Conservation (phyloP, 2,113 vertebrate genomes). For the Elgaria multicarinata region DNA sequence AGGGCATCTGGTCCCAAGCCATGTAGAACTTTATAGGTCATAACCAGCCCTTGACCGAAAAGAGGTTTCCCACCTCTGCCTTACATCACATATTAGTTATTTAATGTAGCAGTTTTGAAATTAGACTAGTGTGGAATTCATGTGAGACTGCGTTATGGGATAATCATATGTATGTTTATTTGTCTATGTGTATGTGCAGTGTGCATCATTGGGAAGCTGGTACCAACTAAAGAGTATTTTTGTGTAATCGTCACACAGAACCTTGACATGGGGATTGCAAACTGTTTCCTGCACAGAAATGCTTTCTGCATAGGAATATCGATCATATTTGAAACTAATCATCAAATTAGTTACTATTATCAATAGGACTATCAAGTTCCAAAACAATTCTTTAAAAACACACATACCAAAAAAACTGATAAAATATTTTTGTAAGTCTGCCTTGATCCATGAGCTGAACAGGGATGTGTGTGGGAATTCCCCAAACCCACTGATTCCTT, state of each 20-base stretch:
- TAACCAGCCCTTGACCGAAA: neutral
- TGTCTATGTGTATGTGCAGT: neutral
- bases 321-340: neutral
- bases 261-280: neutral
- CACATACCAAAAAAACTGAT: neutral
- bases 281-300: neutral
- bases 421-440: neutral
- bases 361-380: neutral
- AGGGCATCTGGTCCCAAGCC: too few relatives aligned
- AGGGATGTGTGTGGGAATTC: neutral
- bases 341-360: neutral
- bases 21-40: too few relatives aligned
- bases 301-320: neutral
- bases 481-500: neutral
- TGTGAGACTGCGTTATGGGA: neutral
- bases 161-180: neutral
- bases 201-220: neutral
- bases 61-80: neutral
- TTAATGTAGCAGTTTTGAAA: neutral
- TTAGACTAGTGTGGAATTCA: neutral
- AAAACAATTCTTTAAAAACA: too few relatives aligned
- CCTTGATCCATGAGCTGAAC: neutral
- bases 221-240: neutral
- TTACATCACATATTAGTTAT: too few relatives aligned
- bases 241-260: neutral